Evolutionary conservation across 2,113 vertebrate genomes (phyloP).

Genomic region (Pholis gunnellus): DNA sequence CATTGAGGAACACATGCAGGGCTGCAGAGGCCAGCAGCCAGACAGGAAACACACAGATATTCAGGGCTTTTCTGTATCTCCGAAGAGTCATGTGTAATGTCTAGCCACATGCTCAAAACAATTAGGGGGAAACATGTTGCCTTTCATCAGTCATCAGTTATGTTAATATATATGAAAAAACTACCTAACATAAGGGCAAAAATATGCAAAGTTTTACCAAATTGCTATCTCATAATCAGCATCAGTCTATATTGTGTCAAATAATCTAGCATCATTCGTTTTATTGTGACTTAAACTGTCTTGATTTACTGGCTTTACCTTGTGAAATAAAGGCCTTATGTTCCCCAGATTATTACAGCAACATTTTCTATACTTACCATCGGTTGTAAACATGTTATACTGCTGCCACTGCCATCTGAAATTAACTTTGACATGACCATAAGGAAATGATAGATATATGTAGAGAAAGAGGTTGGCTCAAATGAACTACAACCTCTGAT

Average conservation of each 20-base stretch:
- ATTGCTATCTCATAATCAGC: background rate
- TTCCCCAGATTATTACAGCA: background rate
- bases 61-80: background rate
- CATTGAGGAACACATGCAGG: constrained; percentile 50
- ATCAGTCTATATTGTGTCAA: background rate
- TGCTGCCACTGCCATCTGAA: background rate
- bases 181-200: background rate
- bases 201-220: background rate
- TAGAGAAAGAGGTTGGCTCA: constrained; percentile 7
- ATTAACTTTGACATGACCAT: background rate
- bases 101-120: background rate
- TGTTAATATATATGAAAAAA: background rate
- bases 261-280: background rate
- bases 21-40: constrained; percentile 58
- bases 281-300: background rate
- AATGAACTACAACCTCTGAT: constrained; percentile 26
- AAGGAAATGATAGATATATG: constrained; percentile 10
- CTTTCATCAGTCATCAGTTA: background rate
- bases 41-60: constrained; percentile 25
- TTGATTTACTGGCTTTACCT: background rate
- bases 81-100: background rate
- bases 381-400: background rate
- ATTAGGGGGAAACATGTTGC: background rate
- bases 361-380: background rate
- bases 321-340: background rate